Conservation (phyloP, 2,888 invertebrate genomes). For the Phengaris arion region DNA sequence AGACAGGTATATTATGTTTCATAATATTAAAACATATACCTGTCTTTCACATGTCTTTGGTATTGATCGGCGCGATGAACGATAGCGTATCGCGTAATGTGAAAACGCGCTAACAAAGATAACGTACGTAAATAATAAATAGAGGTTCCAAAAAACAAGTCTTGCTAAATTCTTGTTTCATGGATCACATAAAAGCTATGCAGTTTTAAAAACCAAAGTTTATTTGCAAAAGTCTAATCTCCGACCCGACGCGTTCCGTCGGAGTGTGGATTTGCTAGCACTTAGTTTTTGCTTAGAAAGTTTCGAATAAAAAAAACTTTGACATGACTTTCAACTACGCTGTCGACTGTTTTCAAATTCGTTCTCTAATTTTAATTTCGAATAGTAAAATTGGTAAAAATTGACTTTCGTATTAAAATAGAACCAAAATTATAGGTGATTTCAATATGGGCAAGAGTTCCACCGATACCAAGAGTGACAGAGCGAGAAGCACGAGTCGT, state of each 20-base stretch:
- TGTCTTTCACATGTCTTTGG: too few species aligned
- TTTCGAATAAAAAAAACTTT: constrained; percentile 10
- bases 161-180: too few species aligned
- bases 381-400: background rate
- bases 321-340: constrained; percentile 12
- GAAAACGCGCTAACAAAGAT: too few species aligned
- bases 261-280: background rate
- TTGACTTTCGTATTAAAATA: too few species aligned
- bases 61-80: too few species aligned
- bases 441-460: constrained; percentile 38
- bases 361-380: background rate
- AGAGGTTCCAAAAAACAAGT: too few species aligned
- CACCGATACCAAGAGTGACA: constrained; percentile 41
- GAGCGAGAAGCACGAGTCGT: constrained; percentile 48
- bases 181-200: background rate
- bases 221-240: background rate
- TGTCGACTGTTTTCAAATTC: background rate
- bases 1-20: too few species aligned
- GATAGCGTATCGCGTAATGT: too few species aligned
- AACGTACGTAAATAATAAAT: too few species aligned
- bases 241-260: background rate
- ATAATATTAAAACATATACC: too few species aligned
- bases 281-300: background rate
- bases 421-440: too few species aligned
- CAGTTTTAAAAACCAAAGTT: background rate